Base-by-base conservation (phyloP, 2,797 vertebrate species). In the Siniperca scherzeri region DNA sequence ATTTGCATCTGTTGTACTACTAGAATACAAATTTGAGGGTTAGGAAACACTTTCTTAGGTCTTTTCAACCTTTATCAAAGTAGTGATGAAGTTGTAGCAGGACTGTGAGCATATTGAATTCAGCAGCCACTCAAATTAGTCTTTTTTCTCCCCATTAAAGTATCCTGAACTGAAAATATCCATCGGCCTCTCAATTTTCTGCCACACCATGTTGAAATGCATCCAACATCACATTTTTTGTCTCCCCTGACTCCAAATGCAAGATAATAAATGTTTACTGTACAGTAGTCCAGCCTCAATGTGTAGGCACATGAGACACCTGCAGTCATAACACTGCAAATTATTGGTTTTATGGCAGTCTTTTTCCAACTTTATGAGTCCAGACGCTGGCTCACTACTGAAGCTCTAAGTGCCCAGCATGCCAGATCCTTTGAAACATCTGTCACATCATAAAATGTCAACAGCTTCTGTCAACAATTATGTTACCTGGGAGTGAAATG, bases 391-490 rank as follows among this genome's bases (percentile, higher is more conserved):
- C 77, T 86, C 69, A 52, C 85, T 73, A 14, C 85, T 81, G 77
- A 74, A 77, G 57, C 52, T 83, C 53, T 74, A 56, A 86, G 66
- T 82, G 78, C 65, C 65, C 70, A 69, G 84, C 75, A 70, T 72
- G 82, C 75, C 77, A 53, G 64, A 44, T 83, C 79, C 75, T 83
- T 70, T 65, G 40, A 83, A 92, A 92, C 87, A 88, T 87, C 86
- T 90, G 87, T 80, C 84, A 77, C 87, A 78, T 87, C 89, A 87
- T 91, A 82, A 93, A 89, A 77, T 60, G 62, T 79, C 80, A 86
- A 21, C 84, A 52, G 61, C 40, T 56, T 78, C 82, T 89, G 87
- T 79, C 76, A 79, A 62, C 86, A 89, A 44, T 73, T 59, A 66
- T 52, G 42, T 81, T 81, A 87, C 80, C 77, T 85, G 82, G 42